Base-by-base conservation (phyloP, 2,113 vertebrate species). In the Gobius niger region DNA sequence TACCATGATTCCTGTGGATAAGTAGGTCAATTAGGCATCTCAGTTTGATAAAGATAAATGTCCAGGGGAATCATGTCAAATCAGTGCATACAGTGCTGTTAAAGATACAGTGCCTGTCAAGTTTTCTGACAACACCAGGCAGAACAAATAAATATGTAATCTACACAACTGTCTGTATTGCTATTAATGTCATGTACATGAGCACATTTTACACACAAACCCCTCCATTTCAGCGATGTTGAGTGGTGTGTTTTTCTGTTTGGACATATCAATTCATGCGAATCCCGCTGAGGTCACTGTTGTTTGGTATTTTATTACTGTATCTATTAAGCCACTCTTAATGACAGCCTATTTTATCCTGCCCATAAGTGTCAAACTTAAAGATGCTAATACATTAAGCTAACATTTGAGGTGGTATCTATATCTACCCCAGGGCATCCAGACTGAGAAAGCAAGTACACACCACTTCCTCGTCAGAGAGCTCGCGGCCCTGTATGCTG, bases 391-490 rank as follows among this genome's bases (percentile, higher is more conserved):
- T 34, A 34, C 3, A 34, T 3, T 34, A 34, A 34, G 24, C 24
- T 34, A 34, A 34, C 24, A 34, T 34, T 34, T 34, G 24, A 34
- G 24, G 24, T 34, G 44, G 44, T 6, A 7, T 46, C 10, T 7
- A 11, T 7, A 4, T 6, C 7, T 4, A 7, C 44, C 44, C 44
- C 44, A 9, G 10, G 10, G 7, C 44, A 46, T 2, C 4, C 44
- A 9, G 44, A 46, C 44, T 46, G 24, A 34, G 24, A 46, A 9
- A 46, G 44, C 44, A 46, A 7, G 53, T 89, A 92, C 96, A 83
- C 79, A 99, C 98, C 95, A 99, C 98, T 94, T 99, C 98, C 89
- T 99, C 98, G 73, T 99, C 98, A 0, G 98, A 99, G 68, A 99
- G 95, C 82, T 99, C 98, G 74, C 98, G 93, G 24, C 97, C 98